Conservation (phyloP, 2,888 invertebrate species). For the Neuroscelio doddi region DNA sequence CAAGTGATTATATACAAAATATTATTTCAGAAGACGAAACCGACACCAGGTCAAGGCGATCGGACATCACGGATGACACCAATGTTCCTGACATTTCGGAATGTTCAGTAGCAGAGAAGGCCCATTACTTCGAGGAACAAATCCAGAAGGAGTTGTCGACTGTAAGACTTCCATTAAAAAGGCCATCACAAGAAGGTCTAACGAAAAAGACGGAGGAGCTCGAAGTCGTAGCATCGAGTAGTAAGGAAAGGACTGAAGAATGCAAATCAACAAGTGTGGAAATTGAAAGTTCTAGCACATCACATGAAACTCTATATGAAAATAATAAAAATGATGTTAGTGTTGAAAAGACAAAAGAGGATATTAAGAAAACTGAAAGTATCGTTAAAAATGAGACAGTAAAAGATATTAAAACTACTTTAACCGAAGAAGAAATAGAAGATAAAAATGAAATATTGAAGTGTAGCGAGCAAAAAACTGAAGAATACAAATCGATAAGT, state of each 20-base stretch:
- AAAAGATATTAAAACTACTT: too few species aligned
- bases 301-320: too few species aligned
- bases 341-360: too few species aligned
- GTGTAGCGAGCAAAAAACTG: background rate
- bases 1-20: constrained; percentile 64
- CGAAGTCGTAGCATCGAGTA: constrained; percentile 17
- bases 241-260: constrained; percentile 1
- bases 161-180: constrained; percentile 48
- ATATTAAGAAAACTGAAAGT: too few species aligned
- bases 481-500: constrained; percentile 18
- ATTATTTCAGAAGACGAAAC: constrained; percentile 57
- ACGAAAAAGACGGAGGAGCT: constrained; percentile 24
- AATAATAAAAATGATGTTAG: too few species aligned
- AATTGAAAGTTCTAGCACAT: too few species aligned
- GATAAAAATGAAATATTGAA: too few species aligned
- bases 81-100: constrained; percentile 73
- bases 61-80: constrained; percentile 60
- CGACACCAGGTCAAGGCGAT: constrained; percentile 55
- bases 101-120: constrained; percentile 74
- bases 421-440: too few species aligned
- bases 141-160: constrained; percentile 75
- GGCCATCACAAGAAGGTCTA: constrained; percentile 41
- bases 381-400: too few species aligned
- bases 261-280: too few species aligned
- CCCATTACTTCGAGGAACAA: constrained; percentile 77